Conservation (phyloP, 1,140 invertebrate species). For the Globodera rostochiensis region DNA sequence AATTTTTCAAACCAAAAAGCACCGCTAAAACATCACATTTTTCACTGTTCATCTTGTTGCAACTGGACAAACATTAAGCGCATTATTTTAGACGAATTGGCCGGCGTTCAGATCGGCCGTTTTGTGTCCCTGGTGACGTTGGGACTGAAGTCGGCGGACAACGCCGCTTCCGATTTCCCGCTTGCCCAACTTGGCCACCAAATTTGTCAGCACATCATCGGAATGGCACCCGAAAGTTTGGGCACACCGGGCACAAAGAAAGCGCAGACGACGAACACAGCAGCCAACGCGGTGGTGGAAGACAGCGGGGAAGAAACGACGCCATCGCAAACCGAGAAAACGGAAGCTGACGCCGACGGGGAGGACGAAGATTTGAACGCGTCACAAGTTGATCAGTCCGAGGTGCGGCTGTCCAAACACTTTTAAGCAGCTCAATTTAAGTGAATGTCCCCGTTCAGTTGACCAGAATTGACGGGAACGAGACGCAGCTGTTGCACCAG, state of each 20-base stretch:
- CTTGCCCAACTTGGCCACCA: constrained; percentile 52
- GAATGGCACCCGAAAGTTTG: constrained; percentile 58
- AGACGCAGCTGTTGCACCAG: constrained; percentile 58
- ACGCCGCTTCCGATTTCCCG: constrained; percentile 32
- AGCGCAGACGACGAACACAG: not conserved
- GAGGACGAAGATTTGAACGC: constrained; percentile 35
- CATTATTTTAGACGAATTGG: constrained; percentile 52
- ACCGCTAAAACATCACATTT: too few species aligned
- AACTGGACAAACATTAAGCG: not conserved
- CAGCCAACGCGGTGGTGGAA: not conserved
- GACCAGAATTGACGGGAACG: constrained; percentile 55
- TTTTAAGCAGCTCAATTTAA: too few species aligned
- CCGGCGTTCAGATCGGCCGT: constrained; percentile 49
- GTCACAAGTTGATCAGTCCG: constrained; percentile 39
- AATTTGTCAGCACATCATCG: constrained; percentile 64
- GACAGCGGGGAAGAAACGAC: constrained; percentile 10
- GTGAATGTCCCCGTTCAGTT: constrained; percentile 28
- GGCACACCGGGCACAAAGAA: constrained; percentile 13
- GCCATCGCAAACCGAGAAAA: constrained; percentile 12
- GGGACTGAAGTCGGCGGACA: not conserved
- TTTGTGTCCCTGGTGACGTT: constrained; percentile 56
- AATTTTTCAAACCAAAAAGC: too few species aligned
- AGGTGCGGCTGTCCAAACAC: constrained; percentile 8
- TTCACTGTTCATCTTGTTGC: too few species aligned
- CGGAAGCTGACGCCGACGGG: constrained; percentile 15